Conservation (phyloP, 2,888 invertebrate species). For the Melipona bicolor region DNA sequence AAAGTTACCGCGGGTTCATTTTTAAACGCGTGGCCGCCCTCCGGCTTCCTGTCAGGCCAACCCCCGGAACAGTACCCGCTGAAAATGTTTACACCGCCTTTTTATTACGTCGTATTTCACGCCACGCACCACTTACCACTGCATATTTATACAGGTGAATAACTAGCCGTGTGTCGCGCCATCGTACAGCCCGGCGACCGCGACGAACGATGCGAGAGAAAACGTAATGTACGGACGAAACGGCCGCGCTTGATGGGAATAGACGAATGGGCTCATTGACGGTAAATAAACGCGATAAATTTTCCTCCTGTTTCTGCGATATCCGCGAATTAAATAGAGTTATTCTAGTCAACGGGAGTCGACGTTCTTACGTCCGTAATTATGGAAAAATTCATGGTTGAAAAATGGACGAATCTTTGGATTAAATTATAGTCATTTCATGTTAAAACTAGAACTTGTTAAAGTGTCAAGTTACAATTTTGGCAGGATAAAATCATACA, state of each 20-base stretch:
- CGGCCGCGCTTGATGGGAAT: slow-evolving; percentile 58
- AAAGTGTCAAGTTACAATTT: not conserved
- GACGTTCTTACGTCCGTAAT: not conserved
- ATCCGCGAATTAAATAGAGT: not conserved
- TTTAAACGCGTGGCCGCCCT: slow-evolving; percentile 73
- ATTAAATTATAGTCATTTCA: not conserved
- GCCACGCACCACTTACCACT: slow-evolving; percentile 75
- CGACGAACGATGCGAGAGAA: slow-evolving; percentile 30
- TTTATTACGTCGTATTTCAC: slow-evolving; percentile 81
- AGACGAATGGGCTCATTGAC: slow-evolving; percentile 33
- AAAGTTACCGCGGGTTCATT: slow-evolving; percentile 80
- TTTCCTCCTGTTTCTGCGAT: slow-evolving; percentile 6
- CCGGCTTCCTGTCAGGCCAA: slow-evolving; percentile 42
- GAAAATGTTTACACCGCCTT: slow-evolving; percentile 77
- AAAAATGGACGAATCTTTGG: not conserved
- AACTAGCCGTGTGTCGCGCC: slow-evolving; percentile 72
- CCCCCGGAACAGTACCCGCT: slow-evolving; percentile 69
- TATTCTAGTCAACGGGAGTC: not conserved
- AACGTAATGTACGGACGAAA: slow-evolving; percentile 38
- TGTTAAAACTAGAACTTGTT: not conserved
- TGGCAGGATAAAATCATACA: too few relatives aligned
- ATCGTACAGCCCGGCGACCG: not conserved
- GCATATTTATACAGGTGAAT: slow-evolving; percentile 79
- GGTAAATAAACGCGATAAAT: slow-evolving; percentile 33
- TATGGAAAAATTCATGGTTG: not conserved